Evolutionary conservation across 2,888 invertebrate genomes (phyloP).

Genomic region (Himalopsyche anomala): DNA sequence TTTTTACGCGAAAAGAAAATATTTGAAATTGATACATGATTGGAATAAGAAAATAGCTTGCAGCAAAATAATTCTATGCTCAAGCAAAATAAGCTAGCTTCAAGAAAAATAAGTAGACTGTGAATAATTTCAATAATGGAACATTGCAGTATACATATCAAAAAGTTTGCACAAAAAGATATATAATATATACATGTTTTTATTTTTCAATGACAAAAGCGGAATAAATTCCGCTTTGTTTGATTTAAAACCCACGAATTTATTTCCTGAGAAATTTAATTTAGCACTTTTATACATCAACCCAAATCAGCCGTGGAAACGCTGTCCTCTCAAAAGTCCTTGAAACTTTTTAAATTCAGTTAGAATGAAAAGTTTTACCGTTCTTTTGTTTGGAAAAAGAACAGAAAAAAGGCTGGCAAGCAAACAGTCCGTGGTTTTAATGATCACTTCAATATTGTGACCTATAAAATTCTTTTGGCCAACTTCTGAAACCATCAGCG

Average conservation of each 20-base stretch:
- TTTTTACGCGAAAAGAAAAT: too few species aligned
- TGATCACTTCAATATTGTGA: conserved; percentile 14
- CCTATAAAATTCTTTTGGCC: not conserved
- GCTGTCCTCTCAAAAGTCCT: conserved; percentile 7
- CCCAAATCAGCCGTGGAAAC: conserved; percentile 27
- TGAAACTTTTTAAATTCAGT: conserved; percentile 34
- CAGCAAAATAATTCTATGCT: too few species aligned
- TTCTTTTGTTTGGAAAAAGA: conserved; percentile 8
- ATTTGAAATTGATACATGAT: too few species aligned
- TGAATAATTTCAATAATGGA: too few species aligned
- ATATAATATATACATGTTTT: too few species aligned
- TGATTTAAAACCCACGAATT: not conserved
- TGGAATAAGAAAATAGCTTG: too few species aligned
- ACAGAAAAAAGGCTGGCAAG: not conserved
- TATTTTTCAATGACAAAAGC: too few species aligned
- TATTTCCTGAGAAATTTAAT: conserved; percentile 1
- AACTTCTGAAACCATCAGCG: too few species aligned
- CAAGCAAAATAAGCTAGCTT: too few species aligned
- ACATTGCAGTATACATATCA: too few species aligned
- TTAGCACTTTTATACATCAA: not conserved
- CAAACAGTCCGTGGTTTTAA: conserved; percentile 1
- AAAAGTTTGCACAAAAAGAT: too few species aligned
- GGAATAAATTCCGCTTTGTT: not conserved
- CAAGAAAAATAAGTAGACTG: too few species aligned
- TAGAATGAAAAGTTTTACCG: conserved; percentile 26